These are phyloP conservation scores for Bicyclus anynana DNA, from an alignment of 1,140 invertebrate genomes.

Conservation along the genomic window DNA sequence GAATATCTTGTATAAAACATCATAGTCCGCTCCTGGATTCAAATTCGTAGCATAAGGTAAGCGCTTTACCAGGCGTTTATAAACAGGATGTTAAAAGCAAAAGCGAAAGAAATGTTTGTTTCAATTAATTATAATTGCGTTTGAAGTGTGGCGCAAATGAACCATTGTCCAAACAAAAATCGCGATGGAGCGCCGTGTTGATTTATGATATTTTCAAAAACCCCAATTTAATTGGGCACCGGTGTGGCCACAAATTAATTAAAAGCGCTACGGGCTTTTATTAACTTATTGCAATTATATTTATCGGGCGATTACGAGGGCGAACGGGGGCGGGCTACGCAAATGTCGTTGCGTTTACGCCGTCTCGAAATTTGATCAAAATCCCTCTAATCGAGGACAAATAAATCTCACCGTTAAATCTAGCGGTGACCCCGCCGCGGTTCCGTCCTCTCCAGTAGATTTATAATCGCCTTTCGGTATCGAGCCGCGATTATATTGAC, in stretches of 20 bases:
- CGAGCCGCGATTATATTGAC: constrained; percentile 43
- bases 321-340: constrained; percentile 13
- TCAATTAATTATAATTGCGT: constrained; percentile 14
- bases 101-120: constrained; percentile 8
- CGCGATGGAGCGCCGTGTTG: constrained; percentile 8
- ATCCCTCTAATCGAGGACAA: constrained; percentile 61
- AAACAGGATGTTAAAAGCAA: not conserved
- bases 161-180: constrained; percentile 21
- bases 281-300: constrained; percentile 73
- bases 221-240: constrained; percentile 53
- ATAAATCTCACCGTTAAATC: constrained; percentile 70
- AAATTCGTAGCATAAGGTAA: too few relatives aligned
- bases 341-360: constrained; percentile 45
- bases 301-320: constrained; percentile 56
- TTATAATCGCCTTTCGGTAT: constrained; percentile 61
- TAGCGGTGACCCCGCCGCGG: constrained; percentile 46
- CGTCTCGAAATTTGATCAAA: constrained; percentile 64
- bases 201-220: constrained; percentile 42
- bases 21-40: too few relatives aligned
- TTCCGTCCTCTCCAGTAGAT: constrained; percentile 65
- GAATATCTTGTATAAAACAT: too few relatives aligned
- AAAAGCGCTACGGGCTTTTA: constrained; percentile 58
- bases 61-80: too few relatives aligned
- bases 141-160: constrained; percentile 14
- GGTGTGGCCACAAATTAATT: constrained; percentile 66